Evolutionary conservation across 2,797 vertebrate genomes (phyloP).

Genomic region (Tokudaia tokunoshimensis): DNA sequence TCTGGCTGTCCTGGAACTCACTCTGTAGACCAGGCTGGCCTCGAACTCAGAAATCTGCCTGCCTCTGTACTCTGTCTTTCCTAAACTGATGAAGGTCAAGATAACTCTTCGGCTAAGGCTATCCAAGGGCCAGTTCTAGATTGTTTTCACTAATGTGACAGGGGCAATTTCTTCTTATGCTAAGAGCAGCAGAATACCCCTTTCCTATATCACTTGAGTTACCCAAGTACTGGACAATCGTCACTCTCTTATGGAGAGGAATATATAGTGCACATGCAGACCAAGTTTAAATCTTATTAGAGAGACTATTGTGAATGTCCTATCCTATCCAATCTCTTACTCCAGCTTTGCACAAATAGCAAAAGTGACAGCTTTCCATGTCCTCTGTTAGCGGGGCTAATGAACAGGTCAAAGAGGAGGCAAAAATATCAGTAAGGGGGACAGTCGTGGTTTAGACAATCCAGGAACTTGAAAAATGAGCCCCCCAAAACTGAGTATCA

Average conservation of each 20-base stretch:
- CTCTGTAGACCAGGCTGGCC: too few species aligned
- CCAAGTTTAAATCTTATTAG: constrained; percentile 40
- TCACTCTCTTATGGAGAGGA: background rate
- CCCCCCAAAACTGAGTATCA: constrained; percentile 18
- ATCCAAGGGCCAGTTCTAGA: background rate
- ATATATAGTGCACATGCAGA: background rate
- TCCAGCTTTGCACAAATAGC: constrained; percentile 36
- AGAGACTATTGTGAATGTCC: constrained; percentile 7
- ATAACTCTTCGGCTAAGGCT: background rate
- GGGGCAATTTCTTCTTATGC: background rate
- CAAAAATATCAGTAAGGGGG: background rate
- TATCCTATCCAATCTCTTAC: constrained; percentile 14
- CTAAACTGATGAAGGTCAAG: background rate
- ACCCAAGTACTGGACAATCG: background rate
- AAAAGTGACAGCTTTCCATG: background rate
- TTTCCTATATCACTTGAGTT: background rate
- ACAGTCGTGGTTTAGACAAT: constrained; percentile 9
- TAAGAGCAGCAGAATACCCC: background rate
- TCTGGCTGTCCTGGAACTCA: too few species aligned
- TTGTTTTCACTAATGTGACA: background rate
- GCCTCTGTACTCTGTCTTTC: too few species aligned
- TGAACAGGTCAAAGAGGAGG: constrained; percentile 35
- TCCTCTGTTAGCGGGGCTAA: constrained; percentile 23
- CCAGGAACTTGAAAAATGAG: constrained; percentile 42
- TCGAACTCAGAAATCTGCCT: too few species aligned